Evolutionary conservation across 2,797 vertebrate species (phyloP).

Genomic region (Tinamus major): DNA sequence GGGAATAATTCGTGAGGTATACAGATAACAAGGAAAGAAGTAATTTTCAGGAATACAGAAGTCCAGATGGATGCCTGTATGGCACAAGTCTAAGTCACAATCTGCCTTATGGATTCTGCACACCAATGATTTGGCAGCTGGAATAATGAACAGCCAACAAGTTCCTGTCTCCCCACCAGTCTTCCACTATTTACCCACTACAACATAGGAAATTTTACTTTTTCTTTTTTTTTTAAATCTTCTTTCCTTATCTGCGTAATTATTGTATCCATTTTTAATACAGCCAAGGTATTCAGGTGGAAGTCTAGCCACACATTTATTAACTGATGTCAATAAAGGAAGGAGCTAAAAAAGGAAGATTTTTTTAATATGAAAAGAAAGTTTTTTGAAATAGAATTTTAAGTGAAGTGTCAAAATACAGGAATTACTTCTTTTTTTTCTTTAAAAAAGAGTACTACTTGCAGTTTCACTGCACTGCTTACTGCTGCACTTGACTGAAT

Average conservation of each 20-base stretch:
- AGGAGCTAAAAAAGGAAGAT: not conserved
- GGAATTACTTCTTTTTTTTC: not conserved
- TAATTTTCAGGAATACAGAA: no score
- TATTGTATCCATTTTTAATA: not conserved
- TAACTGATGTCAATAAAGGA: not conserved
- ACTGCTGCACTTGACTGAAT: not conserved
- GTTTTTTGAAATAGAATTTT: not conserved
- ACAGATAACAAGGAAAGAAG: no score
- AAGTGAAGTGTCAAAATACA: not conserved
- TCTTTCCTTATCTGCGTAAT: not conserved
- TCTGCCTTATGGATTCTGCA: no score
- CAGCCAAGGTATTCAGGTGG: not conserved
- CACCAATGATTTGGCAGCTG: no score
- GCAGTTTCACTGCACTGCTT: not conserved
- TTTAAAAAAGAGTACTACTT: not conserved
- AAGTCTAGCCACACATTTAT: not conserved
- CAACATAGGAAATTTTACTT: not conserved
- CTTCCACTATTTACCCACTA: no score
- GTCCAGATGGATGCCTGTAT: no score
- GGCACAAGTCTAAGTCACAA: no score
- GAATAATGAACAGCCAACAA: no score
- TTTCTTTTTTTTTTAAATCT: rapidly evolving
- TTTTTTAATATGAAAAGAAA: not conserved
- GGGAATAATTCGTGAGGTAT: no score
- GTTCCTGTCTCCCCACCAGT: no score